Evolutionary conservation across 2,797 vertebrate species (phyloP), one percentile per base, ranked within the genome.

Genomic region (Tokudaia muenninki): DNA sequence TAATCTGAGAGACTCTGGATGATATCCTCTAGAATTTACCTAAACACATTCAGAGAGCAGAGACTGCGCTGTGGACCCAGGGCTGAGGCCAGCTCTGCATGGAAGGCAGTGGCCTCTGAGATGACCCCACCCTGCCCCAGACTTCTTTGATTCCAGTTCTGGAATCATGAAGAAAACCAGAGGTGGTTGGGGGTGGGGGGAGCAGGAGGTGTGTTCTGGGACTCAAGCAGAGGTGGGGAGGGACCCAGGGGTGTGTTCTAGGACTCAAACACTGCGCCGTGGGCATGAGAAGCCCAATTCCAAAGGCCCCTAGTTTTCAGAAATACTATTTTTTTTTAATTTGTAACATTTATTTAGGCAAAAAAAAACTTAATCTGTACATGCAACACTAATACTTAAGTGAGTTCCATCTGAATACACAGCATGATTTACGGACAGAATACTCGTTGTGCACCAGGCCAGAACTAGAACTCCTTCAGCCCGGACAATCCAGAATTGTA

Each of bases 281-380:
- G 34, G 67, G 34, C 47, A 59, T 52, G 14, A 65, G 24, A 65
- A 17, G 61, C 47, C 47, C n/a, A 41, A 34, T 67, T 90, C 41
- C 81, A 94, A 93, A 88, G 61, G 52, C 0, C 29, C 14, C 21
- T 17, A 24, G 22, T 31, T 26, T 16, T 72, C 37, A 44, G 24
- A 41, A 16, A 17, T n/a, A 50, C 61, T 41, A 6, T 17, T 52
- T 11, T 52, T 52, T 8, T 52, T 52, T 52, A 97, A 98, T 97
- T 92, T 97, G 63, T 97, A 96, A 97, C 94, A 98, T 98, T 98
- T 98, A 98, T 98, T 98, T 98, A 97, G 92, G 95, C 94, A 93
- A 97, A 92, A 52, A 92, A 78, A 94, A 12, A 37, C 77, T 89
- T 92, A 96, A 92, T 96, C 82, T 97, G 77, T 95, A 97, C 91